Evolutionary conservation across 2,113 vertebrate genomes (phyloP).

Genomic region (Benthochromis sp.): DNA sequence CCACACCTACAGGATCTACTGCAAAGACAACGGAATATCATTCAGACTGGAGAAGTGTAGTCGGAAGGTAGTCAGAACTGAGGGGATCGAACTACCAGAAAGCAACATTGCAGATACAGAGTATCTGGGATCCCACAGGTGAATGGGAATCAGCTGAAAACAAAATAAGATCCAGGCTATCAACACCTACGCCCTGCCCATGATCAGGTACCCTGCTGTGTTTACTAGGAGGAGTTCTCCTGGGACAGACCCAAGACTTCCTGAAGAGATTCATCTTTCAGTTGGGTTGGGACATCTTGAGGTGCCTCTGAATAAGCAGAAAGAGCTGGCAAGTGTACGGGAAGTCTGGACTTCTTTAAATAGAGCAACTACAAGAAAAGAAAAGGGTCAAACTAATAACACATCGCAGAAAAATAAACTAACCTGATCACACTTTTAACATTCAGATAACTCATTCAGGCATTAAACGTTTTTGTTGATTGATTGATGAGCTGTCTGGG

Average conservation of each 20-base stretch:
- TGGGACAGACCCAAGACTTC: accelerated
- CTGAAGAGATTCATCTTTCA: neutral
- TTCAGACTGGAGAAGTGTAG: accelerated
- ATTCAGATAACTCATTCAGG: neutral
- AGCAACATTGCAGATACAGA: neutral
- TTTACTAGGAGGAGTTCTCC: neutral
- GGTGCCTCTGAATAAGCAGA: neutral
- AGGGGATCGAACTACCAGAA: accelerated
- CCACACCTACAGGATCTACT: accelerated
- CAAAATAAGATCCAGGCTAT: accelerated
- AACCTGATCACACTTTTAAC: neutral
- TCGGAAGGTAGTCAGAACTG: accelerated
- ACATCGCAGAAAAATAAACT: accelerated
- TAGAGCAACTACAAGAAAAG: accelerated
- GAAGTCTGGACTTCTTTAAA: neutral
- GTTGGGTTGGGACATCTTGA: accelerated
- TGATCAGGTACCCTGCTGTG: neutral
- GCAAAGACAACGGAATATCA: accelerated
- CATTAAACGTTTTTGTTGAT: accelerated
- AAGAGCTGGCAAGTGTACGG: accelerated
- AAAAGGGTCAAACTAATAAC: neutral
- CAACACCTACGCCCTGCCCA: accelerated
- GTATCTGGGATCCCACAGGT: neutral
- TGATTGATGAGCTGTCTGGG: neutral
- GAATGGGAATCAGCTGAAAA: accelerated